Evolutionary conservation across 2,113 vertebrate genomes (phyloP).

Genomic region (Acrocephalus kingi): DNA sequence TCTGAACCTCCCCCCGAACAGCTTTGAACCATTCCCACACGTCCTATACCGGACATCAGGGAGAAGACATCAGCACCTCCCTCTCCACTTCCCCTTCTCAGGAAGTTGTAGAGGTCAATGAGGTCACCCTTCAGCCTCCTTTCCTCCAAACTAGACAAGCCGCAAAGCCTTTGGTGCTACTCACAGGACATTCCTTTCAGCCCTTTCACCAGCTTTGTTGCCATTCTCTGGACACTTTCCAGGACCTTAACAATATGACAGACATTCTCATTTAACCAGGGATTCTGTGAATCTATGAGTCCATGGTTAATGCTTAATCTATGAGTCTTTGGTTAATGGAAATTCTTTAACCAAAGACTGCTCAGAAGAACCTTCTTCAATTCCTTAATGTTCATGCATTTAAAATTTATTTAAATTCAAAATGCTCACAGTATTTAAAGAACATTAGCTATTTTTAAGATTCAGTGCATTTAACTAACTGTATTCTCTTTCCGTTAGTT

Average conservation of each 20-base stretch:
- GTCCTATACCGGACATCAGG: neutral
- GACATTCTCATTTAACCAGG: neutral
- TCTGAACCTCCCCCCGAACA: neutral
- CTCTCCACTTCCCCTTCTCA: neutral
- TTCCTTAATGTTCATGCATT: neutral
- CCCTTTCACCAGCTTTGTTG: neutral
- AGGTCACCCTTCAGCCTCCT: neutral
- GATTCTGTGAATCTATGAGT: neutral
- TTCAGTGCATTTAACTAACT: neutral
- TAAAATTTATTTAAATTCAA: neutral
- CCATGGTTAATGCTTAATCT: neutral
- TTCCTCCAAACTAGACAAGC: neutral
- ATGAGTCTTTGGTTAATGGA: neutral
- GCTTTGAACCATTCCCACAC: neutral
- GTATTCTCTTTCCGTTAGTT: conserved; percentile 25
- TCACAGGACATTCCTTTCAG: neutral
- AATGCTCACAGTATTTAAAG: neutral
- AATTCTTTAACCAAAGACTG: neutral
- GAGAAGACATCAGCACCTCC: neutral
- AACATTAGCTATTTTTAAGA: neutral
- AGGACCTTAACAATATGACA: neutral
- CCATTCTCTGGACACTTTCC: neutral
- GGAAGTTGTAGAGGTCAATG: neutral
- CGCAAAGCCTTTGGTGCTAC: neutral
- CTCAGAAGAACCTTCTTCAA: neutral